These are phyloP conservation scores for Heliconius sara DNA, from an alignment of 2,888 invertebrate species.

Conservation along the genomic window DNA sequence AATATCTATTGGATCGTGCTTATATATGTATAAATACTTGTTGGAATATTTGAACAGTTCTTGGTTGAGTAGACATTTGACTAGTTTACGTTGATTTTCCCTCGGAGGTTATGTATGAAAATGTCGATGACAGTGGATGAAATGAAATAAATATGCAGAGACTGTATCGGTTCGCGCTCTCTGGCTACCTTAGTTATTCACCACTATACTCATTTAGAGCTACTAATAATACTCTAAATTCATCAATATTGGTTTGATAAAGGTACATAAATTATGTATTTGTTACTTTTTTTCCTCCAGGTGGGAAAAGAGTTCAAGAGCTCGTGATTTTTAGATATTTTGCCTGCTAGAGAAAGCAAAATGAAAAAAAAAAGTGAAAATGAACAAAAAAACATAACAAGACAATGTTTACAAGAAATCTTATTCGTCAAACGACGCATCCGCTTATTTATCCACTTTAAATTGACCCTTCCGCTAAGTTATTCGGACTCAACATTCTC, in stretches of 20 bases:
- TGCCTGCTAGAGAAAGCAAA: neutral
- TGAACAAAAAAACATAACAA: neutral
- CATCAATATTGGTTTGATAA: no score
- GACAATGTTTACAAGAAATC: constrained; percentile 8
- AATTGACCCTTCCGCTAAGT: constrained; percentile 22
- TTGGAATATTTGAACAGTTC: neutral
- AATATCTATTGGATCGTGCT: neutral
- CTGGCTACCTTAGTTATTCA: no score
- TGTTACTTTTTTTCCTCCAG: no score
- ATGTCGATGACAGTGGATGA: no score
- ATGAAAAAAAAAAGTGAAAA: neutral
- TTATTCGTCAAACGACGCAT: constrained; percentile 16
- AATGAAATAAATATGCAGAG: no score
- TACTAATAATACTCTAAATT: no score
- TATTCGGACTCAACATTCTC: constrained; percentile 14
- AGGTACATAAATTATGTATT: no score
- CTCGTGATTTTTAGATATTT: neutral
- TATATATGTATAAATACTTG: neutral
- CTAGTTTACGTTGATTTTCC: neutral
- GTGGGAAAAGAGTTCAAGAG: no score
- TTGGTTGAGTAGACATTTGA: neutral
- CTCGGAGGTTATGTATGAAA: no score
- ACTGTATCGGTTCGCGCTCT: no score
- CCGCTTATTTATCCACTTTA: neutral
- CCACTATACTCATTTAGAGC: no score